Conservation (phyloP, 2,888 invertebrate species). For the Hedya salicella region DNA sequence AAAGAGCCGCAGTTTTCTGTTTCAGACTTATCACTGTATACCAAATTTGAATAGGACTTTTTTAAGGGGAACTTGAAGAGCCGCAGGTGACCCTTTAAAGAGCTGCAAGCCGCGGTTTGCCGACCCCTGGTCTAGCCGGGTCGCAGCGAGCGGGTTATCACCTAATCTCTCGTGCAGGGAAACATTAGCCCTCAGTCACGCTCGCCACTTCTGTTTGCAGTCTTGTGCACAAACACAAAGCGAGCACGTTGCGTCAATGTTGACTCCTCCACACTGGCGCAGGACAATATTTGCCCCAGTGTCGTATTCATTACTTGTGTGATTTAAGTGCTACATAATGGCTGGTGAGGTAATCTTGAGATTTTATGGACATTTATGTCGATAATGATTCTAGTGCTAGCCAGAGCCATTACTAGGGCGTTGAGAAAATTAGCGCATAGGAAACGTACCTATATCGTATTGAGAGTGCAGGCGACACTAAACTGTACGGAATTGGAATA, state of each 20-base stretch:
- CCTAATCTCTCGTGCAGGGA: constrained; percentile 12
- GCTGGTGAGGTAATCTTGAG: constrained; percentile 22
- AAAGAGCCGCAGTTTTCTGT: too few relatives aligned
- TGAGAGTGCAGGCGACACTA: not conserved
- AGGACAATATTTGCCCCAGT: constrained; percentile 31
- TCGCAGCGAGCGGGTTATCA: constrained; percentile 5
- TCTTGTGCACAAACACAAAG: constrained; percentile 47
- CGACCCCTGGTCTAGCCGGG: too few relatives aligned
- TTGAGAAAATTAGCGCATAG: not conserved
- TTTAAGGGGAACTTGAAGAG: too few relatives aligned
- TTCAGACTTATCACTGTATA: too few relatives aligned
- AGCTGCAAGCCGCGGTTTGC: too few relatives aligned
- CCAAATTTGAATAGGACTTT: too few relatives aligned
- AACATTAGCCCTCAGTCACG: constrained; percentile 1
- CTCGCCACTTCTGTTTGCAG: constrained; percentile 23
- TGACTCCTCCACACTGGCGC: constrained; percentile 43
- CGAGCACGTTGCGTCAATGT: constrained; percentile 55
- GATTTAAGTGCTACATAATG: constrained; percentile 34
- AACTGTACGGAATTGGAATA: constrained; percentile 1
- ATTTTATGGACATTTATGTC: not conserved
- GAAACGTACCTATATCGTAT: not conserved
- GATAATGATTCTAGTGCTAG: not conserved
- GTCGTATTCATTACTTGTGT: constrained; percentile 18
- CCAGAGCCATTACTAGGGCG: not conserved
- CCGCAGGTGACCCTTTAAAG: too few relatives aligned